These are phyloP conservation scores for Ctenochaetus hawaiiensis DNA, from an alignment of 2,797 vertebrate species.

Conservation along the genomic window DNA sequence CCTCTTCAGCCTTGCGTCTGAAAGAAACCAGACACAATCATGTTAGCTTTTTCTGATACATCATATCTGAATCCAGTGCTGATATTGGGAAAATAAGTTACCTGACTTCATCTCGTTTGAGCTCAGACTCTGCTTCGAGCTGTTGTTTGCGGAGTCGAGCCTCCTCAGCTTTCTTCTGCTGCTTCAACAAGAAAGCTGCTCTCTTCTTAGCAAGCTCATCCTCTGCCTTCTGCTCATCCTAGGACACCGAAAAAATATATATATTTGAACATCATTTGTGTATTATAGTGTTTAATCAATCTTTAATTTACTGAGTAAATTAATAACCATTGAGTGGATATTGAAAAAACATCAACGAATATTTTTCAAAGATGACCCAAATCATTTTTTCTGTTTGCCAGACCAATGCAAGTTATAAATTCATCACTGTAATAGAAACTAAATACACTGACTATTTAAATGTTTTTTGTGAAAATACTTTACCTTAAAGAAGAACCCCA, in stretches of 20 bases:
- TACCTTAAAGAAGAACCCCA: slow-evolving; percentile 99
- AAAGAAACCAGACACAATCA: slow-evolving; percentile 12
- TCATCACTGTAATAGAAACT: background rate
- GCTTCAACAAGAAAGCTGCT: slow-evolving; percentile 94
- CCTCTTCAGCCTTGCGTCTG: slow-evolving; percentile 96
- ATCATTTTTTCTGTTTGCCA: background rate
- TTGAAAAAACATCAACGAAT: too few species aligned
- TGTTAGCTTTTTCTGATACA: background rate
- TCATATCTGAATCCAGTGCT: background rate
- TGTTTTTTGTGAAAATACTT: background rate
- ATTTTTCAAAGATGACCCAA: too few species aligned
- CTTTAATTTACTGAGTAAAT: background rate
- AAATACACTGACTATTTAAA: background rate
- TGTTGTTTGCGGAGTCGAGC: slow-evolving; percentile 92
- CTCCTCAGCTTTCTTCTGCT: slow-evolving; percentile 97
- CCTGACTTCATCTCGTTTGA: slow-evolving; percentile 95
- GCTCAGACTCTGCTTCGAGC: slow-evolving; percentile 93
- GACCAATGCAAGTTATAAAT: background rate
- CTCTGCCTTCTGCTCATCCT: slow-evolving; percentile 94
- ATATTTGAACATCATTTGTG: background rate
- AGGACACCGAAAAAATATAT: background rate
- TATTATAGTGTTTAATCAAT: background rate
- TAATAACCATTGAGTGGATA: background rate
- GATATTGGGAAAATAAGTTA: slow-evolving; percentile 50
- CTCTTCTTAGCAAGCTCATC: slow-evolving; percentile 97